Conservation (phyloP, 1,140 invertebrate genomes). For the Diuraphis noxia region DNA sequence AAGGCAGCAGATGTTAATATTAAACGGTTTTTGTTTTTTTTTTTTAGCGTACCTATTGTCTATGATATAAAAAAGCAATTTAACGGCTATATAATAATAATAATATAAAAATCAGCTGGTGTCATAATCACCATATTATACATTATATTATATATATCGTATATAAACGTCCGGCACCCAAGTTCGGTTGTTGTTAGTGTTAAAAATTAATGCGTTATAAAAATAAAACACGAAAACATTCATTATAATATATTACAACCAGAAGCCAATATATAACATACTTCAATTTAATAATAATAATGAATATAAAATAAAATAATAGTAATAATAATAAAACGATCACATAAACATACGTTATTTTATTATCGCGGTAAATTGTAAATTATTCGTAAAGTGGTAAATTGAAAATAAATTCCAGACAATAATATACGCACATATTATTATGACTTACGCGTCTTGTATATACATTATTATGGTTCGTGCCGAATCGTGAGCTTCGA, state of each 20-base stretch:
- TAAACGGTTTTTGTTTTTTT: conserved; percentile 20
- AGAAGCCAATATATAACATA: conserved; percentile 20
- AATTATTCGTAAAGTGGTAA: conserved; percentile 26
- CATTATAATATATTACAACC: conserved; percentile 22
- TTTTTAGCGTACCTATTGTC: not conserved
- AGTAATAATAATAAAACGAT: not conserved
- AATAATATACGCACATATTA: not conserved
- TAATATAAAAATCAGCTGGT: conserved; percentile 38
- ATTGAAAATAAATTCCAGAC: conserved; percentile 37
- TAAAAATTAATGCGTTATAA: conserved; percentile 17
- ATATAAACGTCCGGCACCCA: not conserved
- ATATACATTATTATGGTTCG: not conserved
- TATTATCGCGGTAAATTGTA: not conserved
- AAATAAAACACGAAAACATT: conserved; percentile 20
- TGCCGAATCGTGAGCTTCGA: conserved; percentile 10
- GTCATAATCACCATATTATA: conserved; percentile 1
- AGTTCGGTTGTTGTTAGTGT: conserved; percentile 12
- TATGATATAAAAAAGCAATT: conserved; percentile 32
- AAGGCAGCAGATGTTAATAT: conserved; percentile 24
- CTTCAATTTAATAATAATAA: conserved; percentile 11
- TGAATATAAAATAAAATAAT: not conserved
- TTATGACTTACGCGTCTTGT: not conserved
- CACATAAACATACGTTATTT: conserved; percentile 17
- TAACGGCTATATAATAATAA: not conserved
- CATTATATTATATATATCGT: not conserved